These are phyloP conservation scores for Gymnoscopelus microlampas DNA, from an alignment of 2,797 vertebrate species.

Conservation along the genomic window DNA sequence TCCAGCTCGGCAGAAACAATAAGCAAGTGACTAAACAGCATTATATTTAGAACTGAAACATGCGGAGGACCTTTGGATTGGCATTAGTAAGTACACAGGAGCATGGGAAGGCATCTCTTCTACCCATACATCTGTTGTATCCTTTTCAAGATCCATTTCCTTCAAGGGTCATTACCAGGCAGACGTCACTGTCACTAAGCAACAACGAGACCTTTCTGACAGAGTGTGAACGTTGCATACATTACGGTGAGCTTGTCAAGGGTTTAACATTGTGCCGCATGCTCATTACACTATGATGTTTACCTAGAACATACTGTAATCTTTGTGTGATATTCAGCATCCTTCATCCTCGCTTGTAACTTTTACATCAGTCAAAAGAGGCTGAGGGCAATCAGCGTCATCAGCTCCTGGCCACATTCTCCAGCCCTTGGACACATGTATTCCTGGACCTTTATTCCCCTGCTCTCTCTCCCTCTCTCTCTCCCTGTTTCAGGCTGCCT, in stretches of 20 bases:
- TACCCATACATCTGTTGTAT: slow-evolving; percentile 40
- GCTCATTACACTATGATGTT: slow-evolving; percentile 29
- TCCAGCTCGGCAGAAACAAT: too few relatives aligned
- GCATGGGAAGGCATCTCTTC: slow-evolving; percentile 31
- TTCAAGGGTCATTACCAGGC: slow-evolving; percentile 55
- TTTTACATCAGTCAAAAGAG: neutral
- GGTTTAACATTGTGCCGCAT: slow-evolving; percentile 41
- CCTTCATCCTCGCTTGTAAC: neutral
- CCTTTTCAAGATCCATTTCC: slow-evolving; percentile 56
- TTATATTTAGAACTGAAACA: too few relatives aligned
- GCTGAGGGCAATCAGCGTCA: neutral
- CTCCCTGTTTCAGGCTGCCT: too few relatives aligned
- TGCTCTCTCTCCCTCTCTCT: too few relatives aligned
- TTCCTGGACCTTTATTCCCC: too few relatives aligned
- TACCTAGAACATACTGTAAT: slow-evolving; percentile 1
- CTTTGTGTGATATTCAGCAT: slow-evolving; percentile 10
- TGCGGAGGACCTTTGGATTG: slow-evolving; percentile 23
- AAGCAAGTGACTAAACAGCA: too few relatives aligned
- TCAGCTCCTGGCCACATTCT: neutral
- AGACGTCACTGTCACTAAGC: slow-evolving; percentile 72
- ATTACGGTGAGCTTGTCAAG: slow-evolving; percentile 42
- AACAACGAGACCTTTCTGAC: slow-evolving; percentile 64
- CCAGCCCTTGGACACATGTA: too few relatives aligned
- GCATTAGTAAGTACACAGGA: slow-evolving; percentile 16
- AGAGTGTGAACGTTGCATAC: slow-evolving; percentile 31